Base-by-base conservation (phyloP, 2,113 vertebrate genomes). In the Dolichotis patagonum region DNA sequence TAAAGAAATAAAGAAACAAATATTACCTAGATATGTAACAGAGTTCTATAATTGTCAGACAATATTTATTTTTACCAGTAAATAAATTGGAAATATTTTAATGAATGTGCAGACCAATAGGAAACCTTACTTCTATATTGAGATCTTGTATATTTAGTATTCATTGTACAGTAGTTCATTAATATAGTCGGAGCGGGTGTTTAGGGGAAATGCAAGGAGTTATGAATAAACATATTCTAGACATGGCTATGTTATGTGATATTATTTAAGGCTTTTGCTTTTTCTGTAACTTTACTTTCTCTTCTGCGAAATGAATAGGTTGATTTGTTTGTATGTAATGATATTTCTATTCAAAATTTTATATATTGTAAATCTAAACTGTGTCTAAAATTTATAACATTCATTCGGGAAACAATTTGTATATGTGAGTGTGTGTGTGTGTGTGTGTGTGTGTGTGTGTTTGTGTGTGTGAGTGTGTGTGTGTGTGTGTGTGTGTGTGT, bases 201-300 rank as follows among this genome's bases (percentile, higher is more conserved):
- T 9, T 5, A 9, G 14, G 3, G n/a, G 0, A 1, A 16, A 1
- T 38, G 11, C 16, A 13, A 67, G 3, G 54, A 80, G 0, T 54
- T 82, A 30, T 19, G 54, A 58, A 30, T 56, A 73, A 62, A 5
- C 8, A 56, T n/a, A 24, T 67, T 73, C 24, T 49, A 78, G 30
- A 62, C 4, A 14, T 38, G 17, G 28, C 0, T 20, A 20, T 49
- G 20, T 17, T 24, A 22, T 54, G 62, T 69, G 28, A 81, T 16
- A 24, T 87, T 5, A 24, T 77, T 46, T 89, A 83, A 87, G 22
- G 2, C 2, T 54, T 88, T 67, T 38, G 20, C 7, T 75, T 3
- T 41, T 9, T 11, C 17, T 80, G n/a, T 14, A 94, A 67, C 32
- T 86, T 75, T 75, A 28, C 28, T 96, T 95, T 43, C 10, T 49